phyloP scores from a whole-genome alignment of 2,888 invertebrate species.

The Cheilosia vulpina region DNA sequence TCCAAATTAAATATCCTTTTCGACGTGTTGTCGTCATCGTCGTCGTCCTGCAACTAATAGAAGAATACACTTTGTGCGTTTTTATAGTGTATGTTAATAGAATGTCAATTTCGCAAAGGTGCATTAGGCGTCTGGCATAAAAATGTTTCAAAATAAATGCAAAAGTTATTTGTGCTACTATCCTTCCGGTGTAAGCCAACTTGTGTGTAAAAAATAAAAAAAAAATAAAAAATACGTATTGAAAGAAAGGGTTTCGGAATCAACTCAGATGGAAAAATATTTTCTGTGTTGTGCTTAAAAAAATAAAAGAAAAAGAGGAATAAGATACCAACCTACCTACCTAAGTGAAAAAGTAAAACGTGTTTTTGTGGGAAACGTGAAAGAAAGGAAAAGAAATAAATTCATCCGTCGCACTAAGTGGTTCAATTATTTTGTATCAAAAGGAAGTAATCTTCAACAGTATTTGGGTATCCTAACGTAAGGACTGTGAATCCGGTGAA shows the following conservation, averaged over 20 bases:
- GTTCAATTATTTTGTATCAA: slow-evolving; percentile 74
- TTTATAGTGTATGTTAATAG: slow-evolving; percentile 42
- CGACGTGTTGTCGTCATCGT: slow-evolving; percentile 26
- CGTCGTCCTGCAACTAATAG: slow-evolving; percentile 29
- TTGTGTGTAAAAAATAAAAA: slow-evolving; percentile 49
- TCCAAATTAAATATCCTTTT: slow-evolving; percentile 69
- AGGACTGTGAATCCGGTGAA: slow-evolving; percentile 50
- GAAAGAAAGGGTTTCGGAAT: slow-evolving; percentile 68
- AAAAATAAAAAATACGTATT: slow-evolving; percentile 31
- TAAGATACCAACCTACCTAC: slow-evolving; percentile 18
- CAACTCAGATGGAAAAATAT: slow-evolving; percentile 70
- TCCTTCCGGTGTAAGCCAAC: slow-evolving; percentile 60
- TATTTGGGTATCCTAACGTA: slow-evolving; percentile 42
- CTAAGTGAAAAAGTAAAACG: slow-evolving; percentile 72
- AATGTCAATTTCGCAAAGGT: slow-evolving; percentile 48
- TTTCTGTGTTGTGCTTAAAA: slow-evolving; percentile 60
- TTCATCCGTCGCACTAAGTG: slow-evolving; percentile 70
- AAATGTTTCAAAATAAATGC: slow-evolving; percentile 64
- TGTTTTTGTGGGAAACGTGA: slow-evolving; percentile 72
- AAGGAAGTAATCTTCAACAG: slow-evolving; percentile 50
- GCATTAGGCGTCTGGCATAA: slow-evolving; percentile 59
- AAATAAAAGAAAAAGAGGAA: slow-evolving; percentile 44
- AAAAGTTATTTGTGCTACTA: slow-evolving; percentile 56
- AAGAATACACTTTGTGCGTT: slow-evolving; percentile 56
- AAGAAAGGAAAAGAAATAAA: slow-evolving; percentile 67